Evolutionary conservation across 2,888 invertebrate genomes (phyloP).

Genomic region (Therioaphis trifolii): DNA sequence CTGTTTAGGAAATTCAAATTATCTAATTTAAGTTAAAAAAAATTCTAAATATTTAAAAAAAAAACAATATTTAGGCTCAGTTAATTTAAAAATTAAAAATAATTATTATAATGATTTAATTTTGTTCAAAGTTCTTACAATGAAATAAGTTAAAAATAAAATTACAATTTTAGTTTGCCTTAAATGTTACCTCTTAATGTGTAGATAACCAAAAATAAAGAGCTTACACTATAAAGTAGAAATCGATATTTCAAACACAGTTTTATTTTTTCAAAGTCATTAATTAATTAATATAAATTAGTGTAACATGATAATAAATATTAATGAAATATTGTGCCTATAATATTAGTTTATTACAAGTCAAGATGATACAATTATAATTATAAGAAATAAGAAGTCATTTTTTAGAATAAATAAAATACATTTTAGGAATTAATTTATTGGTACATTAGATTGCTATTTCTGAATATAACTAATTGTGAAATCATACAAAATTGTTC

Average conservation of each 20-base stretch:
- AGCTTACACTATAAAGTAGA: not conserved
- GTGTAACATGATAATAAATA: not conserved
- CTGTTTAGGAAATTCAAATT: not conserved
- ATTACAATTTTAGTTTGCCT: not conserved
- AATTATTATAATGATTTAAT: not conserved
- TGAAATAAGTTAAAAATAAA: too few species aligned
- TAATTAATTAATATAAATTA: not conserved
- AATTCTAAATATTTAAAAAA: not conserved
- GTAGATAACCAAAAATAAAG: not conserved
- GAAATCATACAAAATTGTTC: not conserved
- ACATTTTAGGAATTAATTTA: not conserved
- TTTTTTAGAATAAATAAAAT: constrained; percentile 7
- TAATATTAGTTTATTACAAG: not conserved
- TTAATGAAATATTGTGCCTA: not conserved
- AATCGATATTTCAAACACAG: not conserved
- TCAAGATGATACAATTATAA: not conserved
- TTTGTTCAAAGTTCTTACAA: not conserved
- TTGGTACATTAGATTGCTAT: not conserved
- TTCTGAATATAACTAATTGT: not conserved
- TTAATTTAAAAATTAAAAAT: constrained; percentile 10
- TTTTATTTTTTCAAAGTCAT: not conserved
- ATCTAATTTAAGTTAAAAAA: not conserved
- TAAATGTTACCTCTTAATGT: not conserved
- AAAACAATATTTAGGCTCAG: not conserved
- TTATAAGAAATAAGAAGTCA: not conserved